Evolutionary conservation across 2,797 vertebrate genomes (phyloP).

Genomic region (Lacerta bilineata): DNA sequence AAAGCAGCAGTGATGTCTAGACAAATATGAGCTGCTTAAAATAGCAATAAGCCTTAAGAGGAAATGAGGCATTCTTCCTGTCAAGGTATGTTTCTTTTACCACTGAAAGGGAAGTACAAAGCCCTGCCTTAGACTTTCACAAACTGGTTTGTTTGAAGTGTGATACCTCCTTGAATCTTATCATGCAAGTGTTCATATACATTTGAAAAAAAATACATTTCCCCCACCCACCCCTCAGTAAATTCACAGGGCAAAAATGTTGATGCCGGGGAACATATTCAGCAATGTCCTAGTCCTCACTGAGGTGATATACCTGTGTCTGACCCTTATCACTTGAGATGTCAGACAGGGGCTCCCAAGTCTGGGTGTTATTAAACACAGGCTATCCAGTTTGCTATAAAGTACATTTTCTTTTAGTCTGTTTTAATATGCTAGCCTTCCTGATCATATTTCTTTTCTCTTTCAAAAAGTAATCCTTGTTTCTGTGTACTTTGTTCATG

Average conservation of each 20-base stretch:
- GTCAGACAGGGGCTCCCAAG: not conserved
- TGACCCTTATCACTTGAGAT: not conserved
- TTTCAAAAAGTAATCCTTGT: not conserved
- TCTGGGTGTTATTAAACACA: not conserved
- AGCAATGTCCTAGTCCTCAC: not conserved
- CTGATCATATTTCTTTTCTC: not conserved
- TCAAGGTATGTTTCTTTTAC: slow-evolving; percentile 27
- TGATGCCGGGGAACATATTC: not conserved
- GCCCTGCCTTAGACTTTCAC: not conserved
- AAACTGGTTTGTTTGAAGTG: not conserved
- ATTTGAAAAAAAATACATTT: not conserved
- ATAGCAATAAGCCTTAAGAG: slow-evolving; percentile 20
- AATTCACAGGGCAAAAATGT: not conserved
- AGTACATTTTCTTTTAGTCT: not conserved
- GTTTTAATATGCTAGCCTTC: not conserved
- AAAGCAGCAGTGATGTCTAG: slow-evolving; percentile 10
- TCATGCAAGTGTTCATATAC: not conserved
- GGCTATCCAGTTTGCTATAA: not conserved
- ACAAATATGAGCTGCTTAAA: slow-evolving; percentile 15
- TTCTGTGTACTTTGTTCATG: not conserved
- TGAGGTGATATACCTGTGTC: not conserved
- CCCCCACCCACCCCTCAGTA: not conserved
- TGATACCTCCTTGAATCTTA: not conserved
- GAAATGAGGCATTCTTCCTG: slow-evolving; percentile 38
- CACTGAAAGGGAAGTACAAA: not conserved